Base-by-base conservation (phyloP, 2,113 vertebrate species). In the Atlantisia rogersi region DNA sequence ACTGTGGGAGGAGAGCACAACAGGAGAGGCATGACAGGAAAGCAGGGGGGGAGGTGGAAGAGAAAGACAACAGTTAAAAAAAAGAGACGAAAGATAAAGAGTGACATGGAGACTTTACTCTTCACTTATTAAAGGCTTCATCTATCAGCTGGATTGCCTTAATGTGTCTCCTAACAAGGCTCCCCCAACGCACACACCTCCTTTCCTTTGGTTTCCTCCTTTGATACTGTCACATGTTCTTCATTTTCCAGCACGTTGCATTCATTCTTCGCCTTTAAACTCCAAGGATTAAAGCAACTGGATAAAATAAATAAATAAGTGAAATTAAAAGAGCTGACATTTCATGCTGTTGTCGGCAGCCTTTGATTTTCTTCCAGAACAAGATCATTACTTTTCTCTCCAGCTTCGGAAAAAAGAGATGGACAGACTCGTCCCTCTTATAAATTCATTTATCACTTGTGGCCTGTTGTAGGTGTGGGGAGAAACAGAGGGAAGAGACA, bases 201-300 rank as follows among this genome's bases (percentile, higher is more conserved):
- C 94, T 86, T 97, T 90, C 70, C 88, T 97, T 97, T 86, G 86
- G 96, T 96, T 93, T 96, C 10, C 24, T 94, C 89, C 97, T 98
- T 98, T 98, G 98, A 98, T 98, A 97, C 78, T 96, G 96, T 97
- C 97, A 98, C 96, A 96, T 97, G 97, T 96, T 96, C 97, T 97
- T 98, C 96, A 97, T 98, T 98, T 98, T 96, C 94, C 73, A 88
- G 80, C 92, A 90, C 89, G 73, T 97, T 97, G 96, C 93, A 95
- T 96, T 98, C 97, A 96, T 97, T 97, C 96, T 95, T 97, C 97
- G 97, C 96, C 97, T 98, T 98, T 97, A 98, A 98, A 97, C 97
- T 98, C 91, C 56, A 94, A 98, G 97, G 98, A 98, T 98, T 97
- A 98, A 98, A 98, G 98, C 97, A 96, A 94, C 90, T 91, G 81